These are phyloP conservation scores for Pardosa pseudoannulata DNA, from an alignment of 2,888 invertebrate genomes.

Conservation along the genomic window DNA sequence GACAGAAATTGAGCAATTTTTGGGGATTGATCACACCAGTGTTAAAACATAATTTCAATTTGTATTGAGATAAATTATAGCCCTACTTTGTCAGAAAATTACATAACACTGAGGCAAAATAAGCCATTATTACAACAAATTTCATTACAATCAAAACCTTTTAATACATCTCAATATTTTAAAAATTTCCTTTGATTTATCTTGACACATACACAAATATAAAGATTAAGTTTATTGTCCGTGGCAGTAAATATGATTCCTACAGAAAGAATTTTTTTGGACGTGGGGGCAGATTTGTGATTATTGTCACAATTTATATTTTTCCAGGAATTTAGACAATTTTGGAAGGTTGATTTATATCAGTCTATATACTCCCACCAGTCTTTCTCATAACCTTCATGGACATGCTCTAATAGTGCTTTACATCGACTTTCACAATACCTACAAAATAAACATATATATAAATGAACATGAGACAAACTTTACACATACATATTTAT, in stretches of 20 bases:
- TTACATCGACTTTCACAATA: conserved; percentile 98
- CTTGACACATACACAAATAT: conserved; percentile 47
- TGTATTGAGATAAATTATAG: too few species aligned
- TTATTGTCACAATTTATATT: conserved; percentile 19
- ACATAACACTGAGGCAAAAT: too few species aligned
- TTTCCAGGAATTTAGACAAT: conserved; percentile 42
- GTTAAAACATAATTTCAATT: too few species aligned
- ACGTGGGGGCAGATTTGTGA: conserved; percentile 43
- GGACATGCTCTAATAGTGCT: conserved; percentile 96
- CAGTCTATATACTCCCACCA: conserved; percentile 96
- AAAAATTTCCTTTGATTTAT: conserved; percentile 24
- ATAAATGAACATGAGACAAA: too few species aligned
- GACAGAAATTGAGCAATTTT: background rate
- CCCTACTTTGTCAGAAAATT: too few species aligned
- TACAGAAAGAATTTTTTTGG: conserved; percentile 51
- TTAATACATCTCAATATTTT: background rate
- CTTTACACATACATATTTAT: too few species aligned
- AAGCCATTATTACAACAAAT: too few species aligned
- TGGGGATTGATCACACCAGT: too few species aligned
- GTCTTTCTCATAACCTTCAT: conserved; percentile 99
- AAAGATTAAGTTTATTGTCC: conserved; percentile 62
- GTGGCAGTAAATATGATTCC: conserved; percentile 61
- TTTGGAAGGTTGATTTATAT: conserved; percentile 23
- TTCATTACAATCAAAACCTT: too few species aligned
- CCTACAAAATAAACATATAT: too few species aligned